Base-by-base conservation (phyloP, 1,140 invertebrate species). In the Colletes gigas region DNA sequence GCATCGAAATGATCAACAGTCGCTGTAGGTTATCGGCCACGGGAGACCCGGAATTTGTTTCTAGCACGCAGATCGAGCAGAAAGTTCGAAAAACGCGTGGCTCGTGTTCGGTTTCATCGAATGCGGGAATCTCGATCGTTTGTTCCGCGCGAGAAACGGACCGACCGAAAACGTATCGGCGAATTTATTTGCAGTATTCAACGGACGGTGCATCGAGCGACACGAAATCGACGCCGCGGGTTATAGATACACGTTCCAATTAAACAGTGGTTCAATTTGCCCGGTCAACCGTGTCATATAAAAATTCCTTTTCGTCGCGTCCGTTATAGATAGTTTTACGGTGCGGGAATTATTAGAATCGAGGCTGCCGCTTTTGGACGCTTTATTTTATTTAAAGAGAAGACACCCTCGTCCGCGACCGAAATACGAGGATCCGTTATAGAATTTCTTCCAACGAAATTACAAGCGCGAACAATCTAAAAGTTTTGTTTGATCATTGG, bases 181-280 rank as follows among this genome's bases (percentile, higher is more conserved):
- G 41, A 66, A 66, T 66, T 47, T 66, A 66, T 47, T 47, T 17
- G 41, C 17, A 47, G 41, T 15, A 7, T 12, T 9, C n/a, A n/a
- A 0, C n/a, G 39, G 17, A 15, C n/a, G 8, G n/a, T 71, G 17
- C 30, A 3, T n/a, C 41, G 14, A 57, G 17, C 17, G 17, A 15
- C n/a, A 6, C 17, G 69, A 44, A 44, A 44, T 59, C 4, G 55
- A 10, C 30, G 39, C 9, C 39, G 21, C 39, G 17, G 71, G 30
- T 44, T 17, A 55, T 17, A 47, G 41, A 44, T 21, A 57, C 52
- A 21, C 9, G 55, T 77, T 69, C 12, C 65, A 8, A 77, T 62
- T 62, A 69, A 69, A 77, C 75, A 62, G 47, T 41, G 44, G n/a
- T 60, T 41, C 44, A 59, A 69, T 60, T 69, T 50, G 55, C 41